Evolutionary conservation across 2,113 vertebrate genomes (phyloP).

Genomic region (Odontesthes bonariensis): DNA sequence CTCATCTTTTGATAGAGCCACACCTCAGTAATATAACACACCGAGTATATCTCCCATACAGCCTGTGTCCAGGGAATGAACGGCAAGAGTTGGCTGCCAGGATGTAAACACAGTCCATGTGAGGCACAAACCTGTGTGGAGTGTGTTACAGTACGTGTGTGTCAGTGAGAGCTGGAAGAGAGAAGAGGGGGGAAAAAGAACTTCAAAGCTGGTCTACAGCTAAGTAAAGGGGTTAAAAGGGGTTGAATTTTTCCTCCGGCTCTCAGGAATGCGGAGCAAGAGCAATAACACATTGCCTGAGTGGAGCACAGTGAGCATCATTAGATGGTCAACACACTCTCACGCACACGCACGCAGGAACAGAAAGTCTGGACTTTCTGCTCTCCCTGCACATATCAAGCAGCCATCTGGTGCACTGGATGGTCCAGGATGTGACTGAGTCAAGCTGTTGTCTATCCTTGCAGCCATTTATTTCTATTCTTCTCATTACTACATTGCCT

Average conservation of each 20-base stretch:
- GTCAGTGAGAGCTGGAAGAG: neutral
- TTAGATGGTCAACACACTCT: conserved; percentile 35
- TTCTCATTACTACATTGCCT: conserved; percentile 21
- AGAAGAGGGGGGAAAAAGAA: conserved; percentile 1
- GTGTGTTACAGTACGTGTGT: conserved; percentile 1
- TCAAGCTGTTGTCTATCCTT: conserved; percentile 42
- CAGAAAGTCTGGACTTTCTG: conserved; percentile 20
- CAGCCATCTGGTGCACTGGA: conserved; percentile 63
- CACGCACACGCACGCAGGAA: conserved; percentile 30
- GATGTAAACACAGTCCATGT: conserved; percentile 65
- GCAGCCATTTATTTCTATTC: conserved; percentile 44
- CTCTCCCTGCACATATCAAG: conserved; percentile 39
- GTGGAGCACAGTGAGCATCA: conserved; percentile 37
- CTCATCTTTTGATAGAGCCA: neutral
- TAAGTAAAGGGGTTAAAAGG: conserved; percentile 49
- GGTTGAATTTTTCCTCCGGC: conserved; percentile 60
- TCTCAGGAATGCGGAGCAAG: conserved; percentile 57
- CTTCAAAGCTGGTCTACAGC: conserved; percentile 63
- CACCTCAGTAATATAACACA: conserved; percentile 12
- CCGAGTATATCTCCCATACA: neutral
- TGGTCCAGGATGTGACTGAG: conserved; percentile 28
- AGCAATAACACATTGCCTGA: conserved; percentile 58
- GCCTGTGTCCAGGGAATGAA: conserved; percentile 6
- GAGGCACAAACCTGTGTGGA: conserved; percentile 16
- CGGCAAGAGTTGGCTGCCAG: conserved; percentile 36